These are phyloP conservation scores for Astyanax mexicanus DNA, from an alignment of 2,797 vertebrate genomes.

Conservation along the genomic window DNA sequence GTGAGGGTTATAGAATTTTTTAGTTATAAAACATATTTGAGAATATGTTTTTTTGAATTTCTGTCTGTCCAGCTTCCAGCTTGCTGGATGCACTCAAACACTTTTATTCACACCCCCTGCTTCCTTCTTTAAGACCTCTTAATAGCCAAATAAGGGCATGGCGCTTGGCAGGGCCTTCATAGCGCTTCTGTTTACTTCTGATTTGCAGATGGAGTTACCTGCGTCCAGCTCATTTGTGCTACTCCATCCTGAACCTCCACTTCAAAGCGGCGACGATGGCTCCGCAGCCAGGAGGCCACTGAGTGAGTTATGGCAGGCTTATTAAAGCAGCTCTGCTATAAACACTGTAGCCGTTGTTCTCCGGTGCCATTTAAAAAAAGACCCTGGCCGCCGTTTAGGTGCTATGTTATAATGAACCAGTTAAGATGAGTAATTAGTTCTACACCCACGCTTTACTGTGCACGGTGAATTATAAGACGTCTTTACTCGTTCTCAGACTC, in stretches of 20 bases:
- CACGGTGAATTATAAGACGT: neutral
- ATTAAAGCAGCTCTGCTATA: slow-evolving; percentile 35
- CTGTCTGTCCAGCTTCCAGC: no score
- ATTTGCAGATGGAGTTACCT: slow-evolving; percentile 49
- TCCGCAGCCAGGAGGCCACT: slow-evolving; percentile 23
- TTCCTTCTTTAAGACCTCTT: slow-evolving; percentile 24
- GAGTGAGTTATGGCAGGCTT: slow-evolving; percentile 40
- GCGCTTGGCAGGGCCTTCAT: slow-evolving; percentile 35
- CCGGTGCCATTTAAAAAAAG: slow-evolving; percentile 19
- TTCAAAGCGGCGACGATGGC: slow-evolving; percentile 33
- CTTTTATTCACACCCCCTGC: slow-evolving; percentile 44
- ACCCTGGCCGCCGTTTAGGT: slow-evolving; percentile 4
- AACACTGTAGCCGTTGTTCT: slow-evolving; percentile 42
- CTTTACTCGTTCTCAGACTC: neutral
- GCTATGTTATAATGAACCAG: slow-evolving; percentile 11
- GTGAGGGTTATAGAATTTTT: no score
- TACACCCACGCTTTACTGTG: neutral
- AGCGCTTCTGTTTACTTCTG: slow-evolving; percentile 45
- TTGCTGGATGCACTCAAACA: neutral
- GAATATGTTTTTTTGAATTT: no score
- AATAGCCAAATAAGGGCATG: slow-evolving; percentile 63
- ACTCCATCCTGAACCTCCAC: slow-evolving; percentile 46
- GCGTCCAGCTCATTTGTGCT: slow-evolving; percentile 37
- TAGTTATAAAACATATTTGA: no score
- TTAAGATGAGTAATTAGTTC: slow-evolving; percentile 26